These are phyloP conservation scores for Diarsia brunnea DNA, from an alignment of 2,888 invertebrate species.

Conservation along the genomic window DNA sequence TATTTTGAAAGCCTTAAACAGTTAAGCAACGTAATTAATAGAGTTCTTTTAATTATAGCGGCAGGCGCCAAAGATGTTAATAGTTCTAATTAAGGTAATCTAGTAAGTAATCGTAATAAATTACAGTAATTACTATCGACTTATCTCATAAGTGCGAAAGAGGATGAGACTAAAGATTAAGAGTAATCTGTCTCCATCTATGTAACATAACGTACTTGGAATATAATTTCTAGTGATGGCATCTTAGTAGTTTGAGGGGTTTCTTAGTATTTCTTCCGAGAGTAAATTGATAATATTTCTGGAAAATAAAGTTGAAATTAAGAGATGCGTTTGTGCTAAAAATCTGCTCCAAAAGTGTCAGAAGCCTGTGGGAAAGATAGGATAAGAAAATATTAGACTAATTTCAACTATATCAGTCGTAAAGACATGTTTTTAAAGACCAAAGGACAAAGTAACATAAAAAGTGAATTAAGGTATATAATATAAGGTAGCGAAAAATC, in stretches of 20 bases:
- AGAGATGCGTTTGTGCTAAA: background rate
- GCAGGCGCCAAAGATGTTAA: slow-evolving; percentile 53
- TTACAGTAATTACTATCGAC: slow-evolving; percentile 51
- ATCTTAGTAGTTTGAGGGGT: slow-evolving; percentile 9
- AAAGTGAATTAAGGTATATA: too few species aligned
- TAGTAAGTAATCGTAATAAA: slow-evolving; percentile 48
- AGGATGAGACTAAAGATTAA: slow-evolving; percentile 41
- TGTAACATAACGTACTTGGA: background rate
- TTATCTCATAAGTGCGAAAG: slow-evolving; percentile 47
- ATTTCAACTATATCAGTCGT: too few species aligned
- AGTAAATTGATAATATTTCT: background rate
- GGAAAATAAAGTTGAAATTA: background rate
- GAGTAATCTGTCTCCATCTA: slow-evolving; percentile 35
- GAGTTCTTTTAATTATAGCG: slow-evolving; percentile 44
- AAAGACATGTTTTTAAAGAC: too few species aligned
- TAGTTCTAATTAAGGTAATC: slow-evolving; percentile 56
- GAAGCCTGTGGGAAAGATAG: background rate
- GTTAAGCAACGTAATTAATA: slow-evolving; percentile 19
- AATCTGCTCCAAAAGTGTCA: background rate
- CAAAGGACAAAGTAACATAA: too few species aligned
- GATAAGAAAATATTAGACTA: too few species aligned
- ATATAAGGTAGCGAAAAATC: too few species aligned
- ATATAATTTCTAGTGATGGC: slow-evolving; percentile 6
- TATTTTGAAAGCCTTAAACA: slow-evolving; percentile 7
- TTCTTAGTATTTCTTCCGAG: background rate